Evolutionary conservation across 2,888 invertebrate genomes (phyloP), one percentile per base, ranked within the genome.

Genomic region (Chrysomela aeneicollis): DNA sequence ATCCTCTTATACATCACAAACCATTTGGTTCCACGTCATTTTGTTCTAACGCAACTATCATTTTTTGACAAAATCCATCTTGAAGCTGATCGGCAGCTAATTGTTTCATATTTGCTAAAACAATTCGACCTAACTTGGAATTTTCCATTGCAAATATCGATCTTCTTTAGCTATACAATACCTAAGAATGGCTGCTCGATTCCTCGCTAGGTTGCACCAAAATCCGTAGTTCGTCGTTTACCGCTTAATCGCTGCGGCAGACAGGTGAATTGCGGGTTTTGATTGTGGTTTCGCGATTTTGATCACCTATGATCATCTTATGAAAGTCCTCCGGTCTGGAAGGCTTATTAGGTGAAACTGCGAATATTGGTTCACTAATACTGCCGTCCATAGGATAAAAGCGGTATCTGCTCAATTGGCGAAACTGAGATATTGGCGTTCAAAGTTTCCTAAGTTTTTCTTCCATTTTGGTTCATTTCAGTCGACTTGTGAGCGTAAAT

Each of bases 321-420:
- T n/a, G n/a, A n/a, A n/a, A n/a, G n/a, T n/a, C n/a, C n/a, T n/a
- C n/a, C n/a, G n/a, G n/a, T n/a, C n/a, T n/a, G n/a, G n/a, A n/a
- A n/a, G n/a, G n/a, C n/a, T n/a, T n/a, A n/a, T n/a, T n/a, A n/a
- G n/a, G n/a, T n/a, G n/a, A n/a, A n/a, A n/a, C n/a, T n/a, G n/a
- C n/a, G n/a, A n/a, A n/a, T n/a, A n/a, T n/a, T n/a, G n/a, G n/a
- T n/a, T n/a, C n/a, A n/a, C n/a, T 26, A 26, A 6, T 26, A 26
- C 51, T 51, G 51, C 51, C 22, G 51, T 51, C 51, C 51, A 12
- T 51, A 51, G 51, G 22, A 22, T 21, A 51, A 51, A 51, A 15
- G 51, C 51, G 51, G 49, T 49, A 49, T 49, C 18, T 49, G 49
- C 49, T 17, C 19, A 19, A 49, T 49, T 49, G 19, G 49, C 22